Base-by-base conservation (phyloP, 1,140 invertebrate species). In the Oryzaephilus surinamensis region DNA sequence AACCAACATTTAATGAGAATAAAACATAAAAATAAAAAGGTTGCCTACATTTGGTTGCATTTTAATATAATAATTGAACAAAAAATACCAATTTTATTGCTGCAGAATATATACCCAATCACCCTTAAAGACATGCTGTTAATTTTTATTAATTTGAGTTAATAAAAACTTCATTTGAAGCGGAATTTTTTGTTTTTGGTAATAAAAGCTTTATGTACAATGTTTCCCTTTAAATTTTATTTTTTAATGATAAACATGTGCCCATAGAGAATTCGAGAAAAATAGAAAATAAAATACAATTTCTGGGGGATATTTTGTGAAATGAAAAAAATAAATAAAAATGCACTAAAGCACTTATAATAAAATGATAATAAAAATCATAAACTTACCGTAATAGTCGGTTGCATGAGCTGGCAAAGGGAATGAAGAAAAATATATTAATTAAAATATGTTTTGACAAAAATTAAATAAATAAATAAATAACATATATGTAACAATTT, bases 301-400 rank as follows among this genome's bases (percentile, higher is more conserved):
- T 6, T 7, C 10, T 6, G 11, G 23, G 23, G 23, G 23, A 24
- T 6, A 7, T 24, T 24, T 24, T 24, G 23, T 24, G 11, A 24
- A 24, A 24, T 7, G 4, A 24, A 7, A 24, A 4, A 4, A 24
- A 24, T 24, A 24, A 20, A 24, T 24, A 24, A 24, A 24, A n/a
- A n/a, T n/a, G n/a, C n/a, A n/a, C 11, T 7, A 6, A 24, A 24
- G 23, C 23, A 24, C n/a, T n/a, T n/a, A n/a, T n/a, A 24, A 24
- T 24, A 21, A 21, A 6, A 3, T 24, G 23, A 24, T 73, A 71
- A n/a, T n/a, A n/a, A n/a, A 73, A 81, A 80, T 76, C 52, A 75
- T 75, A 73, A 74, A 92, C 91, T 96, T 90, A 96, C 91, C 90
- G 88, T 95, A 95, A 77, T 94, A 95, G 75, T 93, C 90, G 75